phyloP scores from a whole-genome alignment of 2,113 vertebrate genomes.

The Syrmaticus mikado region DNA sequence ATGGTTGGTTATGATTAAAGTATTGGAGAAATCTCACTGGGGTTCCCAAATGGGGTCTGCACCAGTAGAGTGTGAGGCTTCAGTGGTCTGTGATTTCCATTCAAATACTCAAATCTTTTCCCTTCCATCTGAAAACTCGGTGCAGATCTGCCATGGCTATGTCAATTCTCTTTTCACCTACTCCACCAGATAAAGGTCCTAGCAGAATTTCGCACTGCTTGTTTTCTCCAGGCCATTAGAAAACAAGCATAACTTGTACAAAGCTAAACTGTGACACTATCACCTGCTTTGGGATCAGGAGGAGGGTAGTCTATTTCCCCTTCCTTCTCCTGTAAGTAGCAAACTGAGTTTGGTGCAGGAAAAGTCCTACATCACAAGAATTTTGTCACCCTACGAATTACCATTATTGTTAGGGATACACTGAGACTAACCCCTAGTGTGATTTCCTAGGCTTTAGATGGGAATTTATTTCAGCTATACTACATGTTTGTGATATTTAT shows the following conservation, averaged over 20 bases:
- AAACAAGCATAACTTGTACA: fast-evolving
- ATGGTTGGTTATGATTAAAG: not conserved
- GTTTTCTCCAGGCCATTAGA: not conserved
- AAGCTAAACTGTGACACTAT: not conserved
- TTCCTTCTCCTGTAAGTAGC: not conserved
- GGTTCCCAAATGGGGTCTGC: not conserved
- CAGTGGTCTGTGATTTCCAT: not conserved
- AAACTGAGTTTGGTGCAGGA: not conserved
- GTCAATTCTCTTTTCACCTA: not conserved
- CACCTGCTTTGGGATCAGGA: not conserved
- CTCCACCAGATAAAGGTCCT: not conserved
- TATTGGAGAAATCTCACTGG: not conserved
- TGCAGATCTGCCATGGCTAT: not conserved
- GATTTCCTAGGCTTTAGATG: not conserved
- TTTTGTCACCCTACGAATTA: not conserved
- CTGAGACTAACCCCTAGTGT: not conserved
- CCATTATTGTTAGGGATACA: not conserved
- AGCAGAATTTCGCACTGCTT: not conserved
- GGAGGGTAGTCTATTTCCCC: not conserved
- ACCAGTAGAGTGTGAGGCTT: not conserved
- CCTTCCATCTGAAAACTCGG: not conserved
- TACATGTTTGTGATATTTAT: not conserved
- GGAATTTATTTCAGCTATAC: not conserved
- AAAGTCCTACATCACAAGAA: not conserved
- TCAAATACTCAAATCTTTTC: not conserved